Conservation (phyloP, 1,140 invertebrate genomes). For the Danaus plexippus region DNA sequence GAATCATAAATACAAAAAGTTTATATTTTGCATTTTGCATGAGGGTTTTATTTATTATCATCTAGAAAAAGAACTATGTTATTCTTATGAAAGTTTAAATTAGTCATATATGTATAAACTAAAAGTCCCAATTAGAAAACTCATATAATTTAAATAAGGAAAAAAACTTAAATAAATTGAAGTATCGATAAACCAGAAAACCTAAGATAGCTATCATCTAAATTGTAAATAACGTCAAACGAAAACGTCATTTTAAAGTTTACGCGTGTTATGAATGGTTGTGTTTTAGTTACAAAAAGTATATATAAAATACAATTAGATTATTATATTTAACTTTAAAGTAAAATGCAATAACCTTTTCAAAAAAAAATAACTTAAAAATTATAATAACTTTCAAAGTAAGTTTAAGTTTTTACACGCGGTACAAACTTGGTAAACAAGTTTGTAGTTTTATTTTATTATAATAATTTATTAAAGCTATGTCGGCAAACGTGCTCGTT, state of each 20-base stretch:
- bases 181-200: too few relatives aligned
- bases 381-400: constrained; percentile 1
- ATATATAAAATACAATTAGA: background rate
- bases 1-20: too few relatives aligned
- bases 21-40: too few relatives aligned
- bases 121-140: too few relatives aligned
- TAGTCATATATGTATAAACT: too few relatives aligned
- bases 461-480: constrained; percentile 21
- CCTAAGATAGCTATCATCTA: too few relatives aligned
- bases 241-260: constrained; percentile 51
- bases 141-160: too few relatives aligned
- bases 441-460: constrained; percentile 18
- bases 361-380: too few relatives aligned
- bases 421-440: constrained; percentile 21
- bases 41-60: too few relatives aligned
- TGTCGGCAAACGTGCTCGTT: constrained; percentile 79
- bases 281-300: constrained; percentile 14
- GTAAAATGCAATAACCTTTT: constrained; percentile 3
- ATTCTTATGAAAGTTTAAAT: too few relatives aligned
- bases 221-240: constrained; percentile 20
- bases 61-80: too few relatives aligned
- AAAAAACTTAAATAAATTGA: too few relatives aligned
- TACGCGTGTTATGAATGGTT: constrained; percentile 33
- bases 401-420: constrained; percentile 9
- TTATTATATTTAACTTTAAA: background rate